Percentiles rank a stretch among this genome's conserved stretches.
Evolutionary conservation across 2,113 vertebrate genomes (phyloP).

Genomic region (Daphoenositta chrysoptera): DNA sequence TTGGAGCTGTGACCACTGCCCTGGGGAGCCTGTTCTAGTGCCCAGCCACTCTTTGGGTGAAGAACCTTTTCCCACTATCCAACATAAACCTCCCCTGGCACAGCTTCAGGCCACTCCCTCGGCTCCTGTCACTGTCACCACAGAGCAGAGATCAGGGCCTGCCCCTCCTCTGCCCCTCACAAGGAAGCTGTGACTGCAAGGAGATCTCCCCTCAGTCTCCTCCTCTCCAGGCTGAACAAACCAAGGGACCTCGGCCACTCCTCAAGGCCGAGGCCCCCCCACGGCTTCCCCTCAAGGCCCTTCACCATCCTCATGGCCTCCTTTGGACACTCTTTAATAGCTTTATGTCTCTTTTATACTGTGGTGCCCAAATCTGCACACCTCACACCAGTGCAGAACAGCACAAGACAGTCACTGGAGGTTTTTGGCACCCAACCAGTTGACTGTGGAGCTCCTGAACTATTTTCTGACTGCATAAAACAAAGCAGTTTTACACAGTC

Average conservation of each 20-base stretch:
- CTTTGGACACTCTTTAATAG: no score
- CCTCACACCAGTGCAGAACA: neutral
- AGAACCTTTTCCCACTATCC: rapidly evolving
- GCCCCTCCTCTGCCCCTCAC: neutral
- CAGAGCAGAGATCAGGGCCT: neutral
- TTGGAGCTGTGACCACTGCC: neutral
- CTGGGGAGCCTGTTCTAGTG: neutral
- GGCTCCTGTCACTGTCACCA: neutral
- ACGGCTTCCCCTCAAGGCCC: rapidly evolving
- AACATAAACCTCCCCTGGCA: rapidly evolving
- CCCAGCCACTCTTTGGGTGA: rapidly evolving
- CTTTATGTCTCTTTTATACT: neutral
- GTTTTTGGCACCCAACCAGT: neutral
- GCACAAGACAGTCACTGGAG: neutral
- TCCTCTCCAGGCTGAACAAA: neutral
- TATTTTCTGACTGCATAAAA: neutral
- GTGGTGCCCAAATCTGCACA: neutral
- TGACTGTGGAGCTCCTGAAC: neutral
- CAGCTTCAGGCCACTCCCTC: neutral
- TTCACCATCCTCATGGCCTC: neutral
- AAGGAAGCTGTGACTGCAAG: rapidly evolving
- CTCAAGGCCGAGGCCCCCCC: no score
- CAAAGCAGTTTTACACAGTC: neutral
- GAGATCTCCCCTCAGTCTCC: neutral
- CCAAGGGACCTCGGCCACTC: rapidly evolving